A percentile compares a stretch with the other conserved stretches of the same genome.
Conservation (phyloP, 2,113 vertebrate species). For the Hippocampus zosterae region DNA sequence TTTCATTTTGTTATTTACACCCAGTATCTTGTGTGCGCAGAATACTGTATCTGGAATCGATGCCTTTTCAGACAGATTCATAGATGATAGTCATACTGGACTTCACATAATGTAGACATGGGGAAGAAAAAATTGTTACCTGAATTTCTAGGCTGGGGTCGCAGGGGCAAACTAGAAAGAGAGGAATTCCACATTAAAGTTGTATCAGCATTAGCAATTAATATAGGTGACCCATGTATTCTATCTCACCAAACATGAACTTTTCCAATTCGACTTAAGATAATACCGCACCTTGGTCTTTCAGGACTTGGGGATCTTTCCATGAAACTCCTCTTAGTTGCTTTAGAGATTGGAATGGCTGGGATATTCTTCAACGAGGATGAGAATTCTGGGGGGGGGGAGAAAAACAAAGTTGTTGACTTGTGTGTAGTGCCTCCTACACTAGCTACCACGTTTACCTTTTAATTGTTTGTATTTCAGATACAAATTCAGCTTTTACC, state of each 20-base stretch:
- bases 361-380: conserved; percentile 68
- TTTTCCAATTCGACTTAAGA: neutral
- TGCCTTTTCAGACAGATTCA: neutral
- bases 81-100: neutral
- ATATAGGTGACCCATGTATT: neutral
- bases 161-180: conserved; percentile 66
- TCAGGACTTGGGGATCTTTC: conserved; percentile 75
- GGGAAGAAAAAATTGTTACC: conserved; percentile 40
- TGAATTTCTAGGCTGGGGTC: conserved; percentile 67
- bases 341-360: conserved; percentile 75
- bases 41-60: neutral
- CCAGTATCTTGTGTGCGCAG: neutral
- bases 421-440: neutral
- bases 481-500: neutral
- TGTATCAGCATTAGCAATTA: neutral
- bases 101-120: neutral
- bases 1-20: neutral
- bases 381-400: conserved; percentile 56
- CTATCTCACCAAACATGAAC: neutral
- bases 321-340: conserved; percentile 76
- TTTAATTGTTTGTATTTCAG: neutral
- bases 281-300: conserved; percentile 59
- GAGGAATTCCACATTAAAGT: neutral
- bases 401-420: neutral
- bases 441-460: neutral